Conservation (phyloP, 2,888 invertebrate species). For the Yponomeuta sedellus region DNA sequence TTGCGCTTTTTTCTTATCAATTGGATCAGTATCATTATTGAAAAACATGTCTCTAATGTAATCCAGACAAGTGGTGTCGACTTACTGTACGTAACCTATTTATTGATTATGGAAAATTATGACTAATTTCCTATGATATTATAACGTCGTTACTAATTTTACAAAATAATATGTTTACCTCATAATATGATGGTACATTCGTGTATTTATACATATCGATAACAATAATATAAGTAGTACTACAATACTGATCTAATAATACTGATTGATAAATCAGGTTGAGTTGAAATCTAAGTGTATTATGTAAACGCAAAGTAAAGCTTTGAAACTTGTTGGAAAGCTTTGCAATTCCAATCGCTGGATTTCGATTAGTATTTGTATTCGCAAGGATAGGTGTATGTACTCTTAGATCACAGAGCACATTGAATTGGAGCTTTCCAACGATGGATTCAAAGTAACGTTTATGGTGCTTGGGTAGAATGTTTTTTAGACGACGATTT, state of each 20-base stretch:
- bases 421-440: background rate
- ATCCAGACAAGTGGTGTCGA: background rate
- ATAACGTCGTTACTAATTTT: background rate
- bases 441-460: background rate
- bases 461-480: background rate
- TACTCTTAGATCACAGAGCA: no score
- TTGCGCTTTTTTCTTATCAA: no score
- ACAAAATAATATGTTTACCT: background rate
- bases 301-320: background rate
- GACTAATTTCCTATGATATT: background rate
- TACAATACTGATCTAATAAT: background rate
- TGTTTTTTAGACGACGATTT: background rate
- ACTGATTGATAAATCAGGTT: background rate
- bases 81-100: background rate
- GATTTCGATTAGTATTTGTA: background rate
- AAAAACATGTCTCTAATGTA: background rate
- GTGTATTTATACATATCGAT: no score
- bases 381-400: no score
- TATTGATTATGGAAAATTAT: no score
- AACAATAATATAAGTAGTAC: no score
- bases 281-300: background rate
- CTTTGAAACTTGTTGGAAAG: background rate
- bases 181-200: background rate
- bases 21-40: no score
- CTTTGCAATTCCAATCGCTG: background rate